These are phyloP conservation scores for Bibio marci DNA, from an alignment of 2,888 invertebrate genomes.

Conservation along the genomic window DNA sequence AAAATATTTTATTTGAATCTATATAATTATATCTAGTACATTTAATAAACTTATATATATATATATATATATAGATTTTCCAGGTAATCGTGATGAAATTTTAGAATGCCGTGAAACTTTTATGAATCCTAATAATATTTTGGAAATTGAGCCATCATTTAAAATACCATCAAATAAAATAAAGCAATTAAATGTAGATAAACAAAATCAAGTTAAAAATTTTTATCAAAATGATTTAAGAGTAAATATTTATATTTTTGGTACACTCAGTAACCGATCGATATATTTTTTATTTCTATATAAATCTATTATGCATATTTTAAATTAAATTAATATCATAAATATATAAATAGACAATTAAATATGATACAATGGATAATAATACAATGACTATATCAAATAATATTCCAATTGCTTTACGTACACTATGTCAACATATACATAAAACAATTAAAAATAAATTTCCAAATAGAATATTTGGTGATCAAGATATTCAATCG, in stretches of 20 bases:
- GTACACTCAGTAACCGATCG: no score
- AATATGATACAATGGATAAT: no score
- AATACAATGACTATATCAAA: no score
- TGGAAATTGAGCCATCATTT: conserved; percentile 1
- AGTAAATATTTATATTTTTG: neutral
- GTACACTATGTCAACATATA: neutral
- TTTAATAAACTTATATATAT: no score
- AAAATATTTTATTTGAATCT: no score
- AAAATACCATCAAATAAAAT: neutral
- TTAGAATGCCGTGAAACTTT: neutral
- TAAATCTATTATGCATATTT: no score
- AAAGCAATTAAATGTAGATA: neutral
- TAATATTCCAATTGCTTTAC: no score
- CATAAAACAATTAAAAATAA: neutral
- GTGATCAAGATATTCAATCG: neutral
- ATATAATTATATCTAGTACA: no score
- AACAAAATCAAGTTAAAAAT: neutral
- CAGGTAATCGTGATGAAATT: conserved; percentile 2
- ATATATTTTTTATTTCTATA: no score
- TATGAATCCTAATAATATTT: neutral
- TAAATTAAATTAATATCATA: no score
- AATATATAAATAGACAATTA: no score
- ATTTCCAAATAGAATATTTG: neutral
- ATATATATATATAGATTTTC: conserved; percentile 2
- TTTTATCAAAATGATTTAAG: conserved; percentile 1